Base-by-base conservation (phyloP, 2,797 vertebrate species). In the Jordanella pulchra region DNA sequence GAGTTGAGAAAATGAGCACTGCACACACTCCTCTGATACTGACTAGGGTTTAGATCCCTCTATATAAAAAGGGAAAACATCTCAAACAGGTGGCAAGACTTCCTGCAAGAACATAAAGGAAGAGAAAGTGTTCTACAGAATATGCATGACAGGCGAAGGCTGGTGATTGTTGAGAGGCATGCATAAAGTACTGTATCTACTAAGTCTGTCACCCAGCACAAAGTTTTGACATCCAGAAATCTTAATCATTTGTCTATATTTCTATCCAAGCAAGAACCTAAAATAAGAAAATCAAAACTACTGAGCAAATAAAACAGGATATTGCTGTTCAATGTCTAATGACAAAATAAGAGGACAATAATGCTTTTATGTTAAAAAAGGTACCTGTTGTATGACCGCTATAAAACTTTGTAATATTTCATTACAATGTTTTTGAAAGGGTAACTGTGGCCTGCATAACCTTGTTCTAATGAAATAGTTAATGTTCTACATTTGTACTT, bases 41-140 rank as follows among this genome's bases (percentile, higher is more conserved):
- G 81, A 90, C 77, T 72, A 69, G 77, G 39, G 70, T 68, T 78
- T 73, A 86, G 88, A 89, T 88, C 86, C 72, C 1, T 1, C 42
- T 25, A 32, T 71, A 76, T 89, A 77, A 87, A 81, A 66, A 84
- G 61, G 58, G 60, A 77, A 82, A 83, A 73, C 61, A 79, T 88
- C 85, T 82, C 74, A 79, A 89, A 89, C 87, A 91, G 90, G 88
- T 92, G 90, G 91, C 88, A 92, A 78, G 50, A 75, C 71, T 78
- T 76, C 76, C 32, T 58, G 85, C 73, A 82, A 80, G 76, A 81
- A 79, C 87, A 80, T 87, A 68, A 51, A 63, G 60, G 65, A 85
- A 71, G 88, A 89, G 88, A 75, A 79, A 65, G 71, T 65, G 87
- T 86, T 89, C 92, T 83, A 88, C 87, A 83, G 85, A 90, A 90